phyloP scores from a whole-genome alignment of 1,140 invertebrate species.

The Propsilocerus akamusi region DNA sequence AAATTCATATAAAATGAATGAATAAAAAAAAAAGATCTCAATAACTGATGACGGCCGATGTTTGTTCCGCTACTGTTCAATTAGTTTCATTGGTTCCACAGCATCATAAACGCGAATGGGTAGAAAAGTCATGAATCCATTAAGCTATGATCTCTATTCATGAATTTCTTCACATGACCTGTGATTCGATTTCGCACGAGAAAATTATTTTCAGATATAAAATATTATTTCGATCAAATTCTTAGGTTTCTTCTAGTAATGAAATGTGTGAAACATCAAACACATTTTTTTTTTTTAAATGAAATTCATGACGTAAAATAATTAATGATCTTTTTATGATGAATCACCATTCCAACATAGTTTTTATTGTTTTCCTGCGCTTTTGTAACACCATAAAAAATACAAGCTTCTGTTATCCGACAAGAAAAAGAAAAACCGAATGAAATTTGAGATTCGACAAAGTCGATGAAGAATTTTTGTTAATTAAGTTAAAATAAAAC shows the following conservation, averaged over 20 bases:
- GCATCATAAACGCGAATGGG: not conserved
- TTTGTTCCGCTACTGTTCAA: conserved; percentile 1
- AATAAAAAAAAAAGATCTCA: not conserved
- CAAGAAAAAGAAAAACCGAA: not conserved
- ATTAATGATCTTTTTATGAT: conserved; percentile 2
- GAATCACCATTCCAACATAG: not conserved
- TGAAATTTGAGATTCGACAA: not conserved
- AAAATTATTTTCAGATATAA: not conserved
- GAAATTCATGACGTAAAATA: too few species aligned
- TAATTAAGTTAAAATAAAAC: conserved; percentile 2
- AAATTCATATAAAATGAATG: not conserved
- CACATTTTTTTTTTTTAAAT: too few species aligned
- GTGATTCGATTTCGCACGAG: not conserved
- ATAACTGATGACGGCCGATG: not conserved
- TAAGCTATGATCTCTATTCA: not conserved
- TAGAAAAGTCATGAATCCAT: not conserved
- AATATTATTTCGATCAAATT: not conserved
- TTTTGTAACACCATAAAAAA: too few species aligned
- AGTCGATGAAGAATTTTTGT: not conserved
- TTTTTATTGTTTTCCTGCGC: not conserved
- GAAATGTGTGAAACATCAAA: not conserved
- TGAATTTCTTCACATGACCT: not conserved
- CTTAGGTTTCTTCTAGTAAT: not conserved
- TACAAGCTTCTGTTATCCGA: not conserved
- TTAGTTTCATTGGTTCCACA: not conserved